Conservation (phyloP, 2,113 vertebrate species). For the Morone saxatilis region DNA sequence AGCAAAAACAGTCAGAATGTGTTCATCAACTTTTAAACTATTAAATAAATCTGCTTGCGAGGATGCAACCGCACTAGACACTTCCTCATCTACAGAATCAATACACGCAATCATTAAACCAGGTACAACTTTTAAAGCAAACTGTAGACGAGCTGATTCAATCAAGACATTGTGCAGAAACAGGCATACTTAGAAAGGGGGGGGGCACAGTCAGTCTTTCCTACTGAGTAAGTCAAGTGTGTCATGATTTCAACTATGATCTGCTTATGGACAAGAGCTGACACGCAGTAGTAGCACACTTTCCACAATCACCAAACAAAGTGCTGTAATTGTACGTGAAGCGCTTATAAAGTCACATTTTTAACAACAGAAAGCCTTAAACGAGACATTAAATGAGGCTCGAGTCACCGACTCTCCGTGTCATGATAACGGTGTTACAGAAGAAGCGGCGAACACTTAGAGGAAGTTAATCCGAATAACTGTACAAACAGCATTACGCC, state of each 20-base stretch:
- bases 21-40: conserved; percentile 12
- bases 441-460: conserved; percentile 38
- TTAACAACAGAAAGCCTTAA: neutral
- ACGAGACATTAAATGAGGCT: conserved; percentile 1
- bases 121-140: neutral
- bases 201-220: conserved; percentile 31
- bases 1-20: conserved; percentile 11
- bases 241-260: conserved; percentile 50
- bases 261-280: conserved; percentile 51
- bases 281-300: conserved; percentile 33
- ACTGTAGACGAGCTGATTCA: neutral
- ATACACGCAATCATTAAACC: neutral
- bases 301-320: neutral
- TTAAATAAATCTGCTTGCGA: neutral
- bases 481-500: conserved; percentile 49
- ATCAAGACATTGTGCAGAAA: conserved; percentile 11
- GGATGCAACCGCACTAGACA: neutral
- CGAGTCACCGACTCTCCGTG: neutral
- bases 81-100: neutral
- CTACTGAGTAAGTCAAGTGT: conserved; percentile 35
- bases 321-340: neutral
- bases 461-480: conserved; percentile 60
- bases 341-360: neutral
- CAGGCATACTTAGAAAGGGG: neutral
- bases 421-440: conserved; percentile 33